A percentile compares a stretch with the other conserved stretches of the same genome.
Evolutionary conservation across 2,113 vertebrate species (phyloP).

Genomic region (Amazona guildingii): DNA sequence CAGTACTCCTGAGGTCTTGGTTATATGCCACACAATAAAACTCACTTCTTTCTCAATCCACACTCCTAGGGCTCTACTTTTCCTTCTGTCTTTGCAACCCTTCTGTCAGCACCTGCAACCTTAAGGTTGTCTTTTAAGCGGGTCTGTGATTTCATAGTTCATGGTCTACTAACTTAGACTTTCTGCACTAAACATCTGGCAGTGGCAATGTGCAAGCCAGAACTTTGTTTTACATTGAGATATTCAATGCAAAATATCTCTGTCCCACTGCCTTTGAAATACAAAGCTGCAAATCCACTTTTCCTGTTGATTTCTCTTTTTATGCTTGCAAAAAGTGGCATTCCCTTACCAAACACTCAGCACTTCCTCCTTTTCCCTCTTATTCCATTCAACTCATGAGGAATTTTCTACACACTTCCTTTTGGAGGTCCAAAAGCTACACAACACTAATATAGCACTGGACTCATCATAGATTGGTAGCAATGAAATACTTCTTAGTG

Average conservation of each 20-base stretch:
- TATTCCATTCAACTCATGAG: neutral
- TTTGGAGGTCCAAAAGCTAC: constrained; percentile 53
- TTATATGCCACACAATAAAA: neutral
- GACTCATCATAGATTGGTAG: neutral
- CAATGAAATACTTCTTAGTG: neutral
- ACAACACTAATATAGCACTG: neutral
- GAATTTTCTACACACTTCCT: constrained; percentile 42
- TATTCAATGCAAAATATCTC: neutral
- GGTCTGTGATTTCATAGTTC: neutral
- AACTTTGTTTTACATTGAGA: neutral
- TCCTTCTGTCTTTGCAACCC: neutral
- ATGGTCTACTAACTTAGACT: neutral
- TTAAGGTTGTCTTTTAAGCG: neutral
- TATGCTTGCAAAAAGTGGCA: neutral
- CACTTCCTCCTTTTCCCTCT: neutral
- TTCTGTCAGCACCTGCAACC: neutral
- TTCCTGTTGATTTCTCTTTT: neutral
- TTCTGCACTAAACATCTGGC: neutral
- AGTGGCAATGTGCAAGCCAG: neutral
- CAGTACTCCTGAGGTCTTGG: neutral
- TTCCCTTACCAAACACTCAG: constrained; percentile 4
- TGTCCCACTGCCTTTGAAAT: neutral
- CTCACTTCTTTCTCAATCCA: neutral
- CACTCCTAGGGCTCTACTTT: neutral
- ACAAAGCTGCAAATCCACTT: neutral